Base-by-base conservation (phyloP, 92 coral and sea anemone genomes). In the Siderastrea radians region DNA sequence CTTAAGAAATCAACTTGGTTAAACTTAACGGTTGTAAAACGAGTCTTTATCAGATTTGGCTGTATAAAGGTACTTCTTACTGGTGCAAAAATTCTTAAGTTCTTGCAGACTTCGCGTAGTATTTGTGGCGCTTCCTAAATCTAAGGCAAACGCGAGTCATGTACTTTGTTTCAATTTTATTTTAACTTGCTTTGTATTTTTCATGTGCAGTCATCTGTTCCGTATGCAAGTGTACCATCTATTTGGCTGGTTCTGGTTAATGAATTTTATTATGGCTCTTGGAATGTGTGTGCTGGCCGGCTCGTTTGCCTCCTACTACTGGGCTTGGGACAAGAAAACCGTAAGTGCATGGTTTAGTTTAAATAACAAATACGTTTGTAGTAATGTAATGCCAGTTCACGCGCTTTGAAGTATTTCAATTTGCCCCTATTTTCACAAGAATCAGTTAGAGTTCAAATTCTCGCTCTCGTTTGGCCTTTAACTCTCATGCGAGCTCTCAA, bases 271-370 rank as follows among this genome's bases (percentile, higher is more conserved):
- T 93, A 94, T 95, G 9, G 99, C 99, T 17, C 80, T 97, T 82
- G 99, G 99, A 49, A 93, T 88, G 95, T 95, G 98, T 68, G 98
- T 90, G 66, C 84, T 95, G 81, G 99, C 99, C 58, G 99, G 99
- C 11, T 89, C 99, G 14, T 97, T 97, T 85, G 98, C 99, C 14
- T 97, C 99, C 0, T 97, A 97, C 83, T 97, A 97, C 78, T 97
- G 99, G 99, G 98, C 99, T 3, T 94, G 77, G 90, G 98, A 97
- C 84, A 97, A 97, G 94, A 97, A 97, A 74, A 89, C 93, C n/a
- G 98, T 97, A 69, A 82, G 98, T 76, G 58, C 44, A 6, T 49
- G 5, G 17, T 7, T 7, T 64, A 17, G 9, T 17, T 73, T 16
- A 38, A 73, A 43, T 55, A 55, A 26, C 38, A 26, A 26, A 26